phyloP scores from a whole-genome alignment of 2,888 invertebrate genomes.

The Lacanobia oleracea region DNA sequence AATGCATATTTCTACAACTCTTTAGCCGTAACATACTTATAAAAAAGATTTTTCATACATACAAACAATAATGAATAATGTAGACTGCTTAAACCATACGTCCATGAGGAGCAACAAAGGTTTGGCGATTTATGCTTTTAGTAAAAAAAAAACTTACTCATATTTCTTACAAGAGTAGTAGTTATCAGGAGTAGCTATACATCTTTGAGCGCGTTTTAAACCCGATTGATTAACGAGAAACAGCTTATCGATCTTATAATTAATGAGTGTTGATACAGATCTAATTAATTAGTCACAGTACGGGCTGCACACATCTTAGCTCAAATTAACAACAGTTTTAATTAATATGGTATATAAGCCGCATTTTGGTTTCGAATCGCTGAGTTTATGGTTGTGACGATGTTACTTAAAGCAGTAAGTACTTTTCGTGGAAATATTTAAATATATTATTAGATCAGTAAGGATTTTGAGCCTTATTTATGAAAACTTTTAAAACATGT shows the following conservation, averaged over 20 bases:
- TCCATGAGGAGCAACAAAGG: too few relatives aligned
- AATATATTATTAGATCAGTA: not conserved
- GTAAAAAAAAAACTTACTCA: not conserved
- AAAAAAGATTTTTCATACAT: too few relatives aligned
- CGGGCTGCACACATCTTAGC: slow-evolving; percentile 13
- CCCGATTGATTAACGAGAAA: slow-evolving; percentile 2
- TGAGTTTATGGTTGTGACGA: slow-evolving; percentile 54
- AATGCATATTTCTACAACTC: too few relatives aligned
- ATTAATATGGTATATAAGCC: slow-evolving; percentile 58
- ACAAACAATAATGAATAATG: too few relatives aligned
- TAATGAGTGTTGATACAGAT: slow-evolving; percentile 57
- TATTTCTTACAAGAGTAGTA: not conserved
- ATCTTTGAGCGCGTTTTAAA: slow-evolving; percentile 1
- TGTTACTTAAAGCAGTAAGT: slow-evolving; percentile 65
- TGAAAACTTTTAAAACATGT: not conserved
- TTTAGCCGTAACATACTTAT: too few relatives aligned
- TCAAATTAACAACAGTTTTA: slow-evolving; percentile 40
- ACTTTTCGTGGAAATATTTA: not conserved
- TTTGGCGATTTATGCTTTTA: too few relatives aligned
- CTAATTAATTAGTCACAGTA: slow-evolving; percentile 57
- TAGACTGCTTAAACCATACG: too few relatives aligned
- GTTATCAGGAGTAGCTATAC: not conserved
- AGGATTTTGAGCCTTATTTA: not conserved
- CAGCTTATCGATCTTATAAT: slow-evolving; percentile 51
- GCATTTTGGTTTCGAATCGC: slow-evolving; percentile 7